Conservation (phyloP, 2,888 invertebrate species). For the Drosophila prolongata region DNA sequence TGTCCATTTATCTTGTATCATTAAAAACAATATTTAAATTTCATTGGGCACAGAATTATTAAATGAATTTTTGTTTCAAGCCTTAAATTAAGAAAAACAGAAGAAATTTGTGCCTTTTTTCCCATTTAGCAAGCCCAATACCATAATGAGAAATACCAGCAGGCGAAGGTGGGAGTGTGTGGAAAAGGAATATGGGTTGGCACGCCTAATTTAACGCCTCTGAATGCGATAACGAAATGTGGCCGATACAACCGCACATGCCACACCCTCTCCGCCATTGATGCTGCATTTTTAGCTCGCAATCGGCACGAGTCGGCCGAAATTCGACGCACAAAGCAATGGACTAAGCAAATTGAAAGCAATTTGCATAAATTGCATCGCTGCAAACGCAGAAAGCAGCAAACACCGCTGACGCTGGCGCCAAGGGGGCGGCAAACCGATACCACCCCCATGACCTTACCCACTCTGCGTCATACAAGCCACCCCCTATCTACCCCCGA, state of each 20-base stretch:
- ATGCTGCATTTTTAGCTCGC: conserved; percentile 46
- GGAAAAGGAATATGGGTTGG: conserved; percentile 19
- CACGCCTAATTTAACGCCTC: conserved; percentile 44
- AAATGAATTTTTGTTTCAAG: no score
- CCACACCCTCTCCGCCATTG: conserved; percentile 15
- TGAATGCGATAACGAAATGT: conserved; percentile 43
- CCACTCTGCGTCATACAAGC: background rate
- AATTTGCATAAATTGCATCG: conserved; percentile 75
- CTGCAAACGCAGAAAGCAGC: conserved; percentile 37
- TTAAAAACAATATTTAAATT: no score
- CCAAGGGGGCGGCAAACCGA: conserved; percentile 20
- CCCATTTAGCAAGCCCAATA: background rate
- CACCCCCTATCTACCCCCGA: background rate
- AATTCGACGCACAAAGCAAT: conserved; percentile 48
- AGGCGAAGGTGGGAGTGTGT: conserved; percentile 1
- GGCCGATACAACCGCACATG: conserved; percentile 13
- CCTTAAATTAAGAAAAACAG: no score
- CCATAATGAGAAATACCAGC: conserved; percentile 10
- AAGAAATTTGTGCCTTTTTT: no score
- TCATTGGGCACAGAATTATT: no score
- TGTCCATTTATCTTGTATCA: no score
- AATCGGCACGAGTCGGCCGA: conserved; percentile 37
- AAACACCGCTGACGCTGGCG: conserved; percentile 31
- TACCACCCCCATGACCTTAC: conserved; percentile 13
- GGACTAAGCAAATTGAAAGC: conserved; percentile 69